These are phyloP conservation scores for Steinernema carpocapsae DNA, from an alignment of 2,888 invertebrate species.

Conservation along the genomic window DNA sequence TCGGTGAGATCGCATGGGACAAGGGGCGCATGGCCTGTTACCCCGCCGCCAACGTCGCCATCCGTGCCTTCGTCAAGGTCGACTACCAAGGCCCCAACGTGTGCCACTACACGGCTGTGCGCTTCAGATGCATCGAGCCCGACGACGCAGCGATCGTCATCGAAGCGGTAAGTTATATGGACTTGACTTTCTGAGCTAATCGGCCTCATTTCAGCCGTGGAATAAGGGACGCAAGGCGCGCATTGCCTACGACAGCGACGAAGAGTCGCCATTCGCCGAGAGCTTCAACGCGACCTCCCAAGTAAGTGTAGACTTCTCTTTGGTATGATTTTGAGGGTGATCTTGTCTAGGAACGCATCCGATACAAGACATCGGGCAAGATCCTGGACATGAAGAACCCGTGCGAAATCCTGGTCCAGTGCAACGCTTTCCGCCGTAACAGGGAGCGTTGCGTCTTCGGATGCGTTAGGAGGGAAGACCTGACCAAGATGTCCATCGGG, in stretches of 20 bases:
- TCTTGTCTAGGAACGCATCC: background rate
- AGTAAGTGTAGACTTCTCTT: background rate
- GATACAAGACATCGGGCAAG: background rate
- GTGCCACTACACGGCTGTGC: background rate
- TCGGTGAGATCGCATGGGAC: background rate
- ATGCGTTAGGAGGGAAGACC: background rate
- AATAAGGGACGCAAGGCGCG: background rate
- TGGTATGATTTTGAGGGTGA: background rate
- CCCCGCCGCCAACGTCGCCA: background rate
- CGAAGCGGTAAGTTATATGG: background rate
- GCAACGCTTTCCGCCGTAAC: no score
- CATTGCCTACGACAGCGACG: background rate
- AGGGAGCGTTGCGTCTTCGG: background rate
- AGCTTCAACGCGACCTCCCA: background rate
- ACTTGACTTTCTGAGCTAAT: background rate
- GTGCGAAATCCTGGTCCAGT: no score
- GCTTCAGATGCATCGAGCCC: background rate
- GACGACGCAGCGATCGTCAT: background rate
- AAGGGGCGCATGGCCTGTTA: background rate
- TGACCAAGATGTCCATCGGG: no score
- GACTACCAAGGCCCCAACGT: constrained; percentile 3
- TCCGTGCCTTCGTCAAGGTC: background rate
- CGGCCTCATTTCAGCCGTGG: constrained; percentile 1
- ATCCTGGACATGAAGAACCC: background rate
- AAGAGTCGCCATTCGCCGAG: background rate